Conservation (phyloP, 2,888 invertebrate genomes). For the Bimastos eiseni region DNA sequence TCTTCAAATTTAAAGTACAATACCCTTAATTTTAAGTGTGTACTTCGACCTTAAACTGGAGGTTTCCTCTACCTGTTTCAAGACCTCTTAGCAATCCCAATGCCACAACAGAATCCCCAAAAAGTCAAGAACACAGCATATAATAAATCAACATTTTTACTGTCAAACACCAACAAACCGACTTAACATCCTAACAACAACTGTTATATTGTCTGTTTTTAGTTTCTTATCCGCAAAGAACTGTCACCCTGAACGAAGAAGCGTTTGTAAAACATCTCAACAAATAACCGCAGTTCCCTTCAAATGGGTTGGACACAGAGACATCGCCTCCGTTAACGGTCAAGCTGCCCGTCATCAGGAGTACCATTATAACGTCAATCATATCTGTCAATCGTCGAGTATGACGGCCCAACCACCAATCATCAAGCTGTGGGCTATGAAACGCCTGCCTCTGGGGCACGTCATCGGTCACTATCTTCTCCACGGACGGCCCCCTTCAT, state of each 20-base stretch:
- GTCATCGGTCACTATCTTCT: constrained; percentile 67
- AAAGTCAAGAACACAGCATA: not conserved
- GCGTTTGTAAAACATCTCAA: not conserved
- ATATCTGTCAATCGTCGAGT: not conserved
- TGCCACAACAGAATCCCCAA: not conserved
- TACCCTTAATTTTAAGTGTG: not conserved
- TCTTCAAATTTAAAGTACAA: not conserved
- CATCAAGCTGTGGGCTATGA: not conserved
- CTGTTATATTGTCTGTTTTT: not conserved
- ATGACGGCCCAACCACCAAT: not conserved
- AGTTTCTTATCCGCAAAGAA: not conserved
- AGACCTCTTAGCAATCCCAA: not conserved
- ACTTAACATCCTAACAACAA: constrained; percentile 6
- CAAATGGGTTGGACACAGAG: not conserved
- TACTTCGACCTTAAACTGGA: not conserved
- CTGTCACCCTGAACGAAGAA: not conserved
- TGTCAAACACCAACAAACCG: not conserved
- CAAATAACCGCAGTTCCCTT: not conserved
- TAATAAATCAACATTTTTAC: not conserved
- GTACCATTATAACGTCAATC: not conserved
- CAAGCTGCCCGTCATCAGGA: not conserved
- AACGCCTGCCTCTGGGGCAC: not conserved
- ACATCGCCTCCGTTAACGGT: not conserved
- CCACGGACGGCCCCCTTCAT: constrained; percentile 84
- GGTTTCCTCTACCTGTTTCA: not conserved